Evolutionary conservation across 2,888 invertebrate genomes (phyloP), one percentile per base, ranked within the genome.

Genomic region (Silvanus unidentatus): DNA sequence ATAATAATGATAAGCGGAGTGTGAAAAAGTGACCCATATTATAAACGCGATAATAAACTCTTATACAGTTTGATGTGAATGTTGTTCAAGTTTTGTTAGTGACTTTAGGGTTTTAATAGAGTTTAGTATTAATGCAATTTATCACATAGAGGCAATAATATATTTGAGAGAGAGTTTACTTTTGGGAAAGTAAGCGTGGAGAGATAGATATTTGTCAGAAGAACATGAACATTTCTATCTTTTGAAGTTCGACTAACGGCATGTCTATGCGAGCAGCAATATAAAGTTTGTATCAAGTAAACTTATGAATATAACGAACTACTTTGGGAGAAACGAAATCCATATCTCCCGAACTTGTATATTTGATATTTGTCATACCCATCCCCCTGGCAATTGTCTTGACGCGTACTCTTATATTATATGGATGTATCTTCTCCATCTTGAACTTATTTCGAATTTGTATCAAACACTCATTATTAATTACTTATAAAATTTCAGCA

Each of bases 221-320:
- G 54, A 52, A 55, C 51, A 48, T 50, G 52, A 50, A 48, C 50
- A 52, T 54, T 54, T 59, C 56, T 53, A 57, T 57, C 53, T 54
- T 57, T 57, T 55, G 57, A 57, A 57, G 57, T 55, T 57, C 50
- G 37, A 37, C 37, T 37, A 37, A 37, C 37, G 37, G 37, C 37
- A 37, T 37, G 37, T 37, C 37, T 37, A 37, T 37, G 37, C 37
- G 14, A 13, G 16, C 58, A 50, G 63, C 59, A 64, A 66, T 67
- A 67, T 67, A 64, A 66, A 67, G 65, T 67, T 67, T 66, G 61
- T 62, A 62, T 64, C 64, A 61, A 62, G 59, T 58, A 62, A 65
- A 67, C 63, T 67, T 65, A 64, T 61, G 64, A 66, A 64, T 62
- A 60, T 62, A 60, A 58, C 56, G 60, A 61, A 61, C 59, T 61